Conservation (phyloP, 30 jellyfish, hydroid and myxozoan genomes). For the Rhopilema esculentum region DNA sequence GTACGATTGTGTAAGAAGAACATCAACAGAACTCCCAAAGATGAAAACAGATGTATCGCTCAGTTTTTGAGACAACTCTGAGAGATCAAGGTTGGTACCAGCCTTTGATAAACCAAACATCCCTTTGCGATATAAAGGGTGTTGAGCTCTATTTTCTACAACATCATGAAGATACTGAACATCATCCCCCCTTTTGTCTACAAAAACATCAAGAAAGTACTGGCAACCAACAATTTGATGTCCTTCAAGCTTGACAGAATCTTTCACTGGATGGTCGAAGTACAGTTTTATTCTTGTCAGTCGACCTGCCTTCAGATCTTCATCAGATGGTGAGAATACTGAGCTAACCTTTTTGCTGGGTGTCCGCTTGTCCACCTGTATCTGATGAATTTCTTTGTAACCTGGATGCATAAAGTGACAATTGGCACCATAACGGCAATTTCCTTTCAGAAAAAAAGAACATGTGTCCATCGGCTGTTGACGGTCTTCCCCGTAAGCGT, state of each 20-base stretch:
- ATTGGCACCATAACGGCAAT: constrained; percentile 60
- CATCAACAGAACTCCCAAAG: constrained; percentile 71
- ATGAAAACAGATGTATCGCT: constrained; percentile 40
- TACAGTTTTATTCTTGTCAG: constrained; percentile 50
- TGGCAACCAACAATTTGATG: constrained; percentile 9
- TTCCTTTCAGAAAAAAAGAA: constrained; percentile 51
- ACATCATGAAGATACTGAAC: constrained; percentile 50
- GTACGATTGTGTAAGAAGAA: constrained; percentile 46
- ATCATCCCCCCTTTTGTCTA: constrained; percentile 62
- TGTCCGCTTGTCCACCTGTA: background rate
- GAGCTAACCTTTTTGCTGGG: background rate
- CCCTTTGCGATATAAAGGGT: constrained; percentile 40
- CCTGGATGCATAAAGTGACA: constrained; percentile 52
- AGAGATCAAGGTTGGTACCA: constrained; percentile 54
- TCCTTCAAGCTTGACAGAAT: constrained; percentile 38
- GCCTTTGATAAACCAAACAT: constrained; percentile 43
- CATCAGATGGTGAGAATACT: constrained; percentile 58
- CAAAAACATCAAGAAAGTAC: constrained; percentile 59
- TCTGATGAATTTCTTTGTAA: background rate
- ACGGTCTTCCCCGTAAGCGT: background rate
- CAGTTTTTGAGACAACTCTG: constrained; percentile 44
- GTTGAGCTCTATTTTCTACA: constrained; percentile 40
- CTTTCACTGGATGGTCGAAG: constrained; percentile 45
- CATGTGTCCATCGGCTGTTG: constrained; percentile 11
- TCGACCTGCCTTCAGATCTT: constrained; percentile 61